Evolutionary conservation across 2,113 vertebrate species (phyloP), one percentile per base, ranked within the genome.

Genomic region (Leucosticte australis): DNA sequence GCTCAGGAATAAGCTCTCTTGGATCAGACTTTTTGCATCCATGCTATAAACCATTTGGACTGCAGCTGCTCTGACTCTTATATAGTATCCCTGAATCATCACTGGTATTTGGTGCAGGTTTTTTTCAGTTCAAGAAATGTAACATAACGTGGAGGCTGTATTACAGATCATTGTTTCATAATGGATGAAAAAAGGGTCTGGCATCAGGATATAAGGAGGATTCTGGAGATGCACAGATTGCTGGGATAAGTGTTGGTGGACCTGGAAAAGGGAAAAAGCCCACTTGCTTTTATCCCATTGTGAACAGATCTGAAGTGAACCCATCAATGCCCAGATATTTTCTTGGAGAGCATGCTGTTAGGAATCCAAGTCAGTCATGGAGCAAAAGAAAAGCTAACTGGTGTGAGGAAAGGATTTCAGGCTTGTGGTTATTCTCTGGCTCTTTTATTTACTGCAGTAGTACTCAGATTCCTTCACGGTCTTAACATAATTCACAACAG

Each of bases 171-270:
- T 37, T 33, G 2, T 0, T 22, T 83, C 68, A 80, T 62, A 57
- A 39, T 23, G 15, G 5, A 41, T 69, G 31, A 83, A 80, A 60
- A 5, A n/a, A 62, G 10, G 4, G 4, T 57, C 62, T 73, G 17
- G 5, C 0, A 0, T 73, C 10, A 73, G 9, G 3, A 23, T 49
- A 56, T 16, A 4, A 80, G 37, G 15, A 90, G 10, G 8, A 4
- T 83, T 83, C 46, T 65, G 59, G 57, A 83, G 28, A 53, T 46
- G 8, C 24, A 56, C 8, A 60, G 21, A 19, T 10, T 73, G 9
- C 10, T 49, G 31, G n/a, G 10, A 13, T 73, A 64, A 60, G 5
- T 33, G 39, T 65, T 56, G 41, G 27, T 41, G 23, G 46, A 77
- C 13, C 44, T 80, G 22, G 15, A 69, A 80, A 13, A 59, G 6